phyloP scores from a whole-genome alignment of 2,797 vertebrate genomes.

The Syndactyla subalaris region DNA sequence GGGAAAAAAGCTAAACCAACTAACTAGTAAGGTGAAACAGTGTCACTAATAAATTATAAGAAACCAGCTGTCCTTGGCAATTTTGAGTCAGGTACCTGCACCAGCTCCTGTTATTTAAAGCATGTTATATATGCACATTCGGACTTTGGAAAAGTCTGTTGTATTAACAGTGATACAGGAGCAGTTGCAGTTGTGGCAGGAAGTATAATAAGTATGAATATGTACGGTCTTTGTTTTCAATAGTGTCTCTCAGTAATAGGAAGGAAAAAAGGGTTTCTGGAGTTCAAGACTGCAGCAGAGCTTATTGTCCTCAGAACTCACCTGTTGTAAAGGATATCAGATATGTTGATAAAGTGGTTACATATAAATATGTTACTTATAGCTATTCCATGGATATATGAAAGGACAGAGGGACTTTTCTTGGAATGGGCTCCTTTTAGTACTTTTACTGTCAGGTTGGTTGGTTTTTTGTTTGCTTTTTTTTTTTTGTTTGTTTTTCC shows the following conservation, averaged over 20 bases:
- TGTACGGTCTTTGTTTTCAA: neutral
- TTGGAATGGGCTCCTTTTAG: neutral
- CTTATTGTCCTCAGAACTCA: neutral
- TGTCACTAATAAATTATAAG: neutral
- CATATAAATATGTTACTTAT: neutral
- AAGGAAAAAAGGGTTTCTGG: neutral
- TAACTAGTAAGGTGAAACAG: neutral
- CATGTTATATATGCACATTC: neutral
- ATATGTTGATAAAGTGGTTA: neutral
- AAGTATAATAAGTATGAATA: neutral
- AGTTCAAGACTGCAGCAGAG: neutral
- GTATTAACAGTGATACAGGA: neutral
- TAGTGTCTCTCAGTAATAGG: neutral
- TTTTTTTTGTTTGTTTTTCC: neutral
- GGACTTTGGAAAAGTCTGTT: too few relatives aligned
- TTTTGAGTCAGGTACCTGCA: neutral
- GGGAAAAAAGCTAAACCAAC: neutral
- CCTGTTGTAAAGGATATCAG: neutral
- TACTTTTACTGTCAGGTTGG: neutral
- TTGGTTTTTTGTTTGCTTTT: too few relatives aligned
- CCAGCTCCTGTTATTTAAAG: neutral
- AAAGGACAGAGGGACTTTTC: neutral
- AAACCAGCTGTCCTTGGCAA: neutral
- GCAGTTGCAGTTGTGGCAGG: neutral
- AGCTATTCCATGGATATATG: neutral